Conservation (phyloP, 2,888 invertebrate genomes). For the Oscheius myriophilus region DNA sequence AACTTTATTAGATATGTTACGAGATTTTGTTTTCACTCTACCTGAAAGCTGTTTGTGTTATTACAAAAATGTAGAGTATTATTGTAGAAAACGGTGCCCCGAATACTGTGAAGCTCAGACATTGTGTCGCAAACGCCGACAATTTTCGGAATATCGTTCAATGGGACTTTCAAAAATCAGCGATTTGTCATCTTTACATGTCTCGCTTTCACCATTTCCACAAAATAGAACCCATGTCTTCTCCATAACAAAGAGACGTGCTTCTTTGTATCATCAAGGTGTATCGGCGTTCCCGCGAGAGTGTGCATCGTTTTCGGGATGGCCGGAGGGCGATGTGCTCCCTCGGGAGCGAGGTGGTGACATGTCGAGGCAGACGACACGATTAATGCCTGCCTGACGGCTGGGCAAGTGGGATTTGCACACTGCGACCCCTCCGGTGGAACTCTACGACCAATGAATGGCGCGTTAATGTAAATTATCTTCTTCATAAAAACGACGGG, state of each 20-base stretch:
- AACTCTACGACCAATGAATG: no score
- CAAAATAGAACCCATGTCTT: neutral
- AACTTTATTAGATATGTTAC: no score
- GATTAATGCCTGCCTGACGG: constrained; percentile 33
- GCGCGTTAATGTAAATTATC: no score
- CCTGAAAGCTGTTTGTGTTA: no score
- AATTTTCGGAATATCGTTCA: neutral
- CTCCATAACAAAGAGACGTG: neutral
- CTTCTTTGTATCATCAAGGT: neutral
- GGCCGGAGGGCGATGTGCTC: constrained; percentile 4
- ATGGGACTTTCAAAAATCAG: neutral
- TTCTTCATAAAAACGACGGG: no score
- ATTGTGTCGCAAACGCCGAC: no score
- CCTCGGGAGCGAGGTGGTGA: constrained; percentile 30
- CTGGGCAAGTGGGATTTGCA: constrained; percentile 31
- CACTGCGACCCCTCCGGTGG: constrained; percentile 2
- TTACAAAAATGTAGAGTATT: no score
- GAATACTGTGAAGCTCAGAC: no score
- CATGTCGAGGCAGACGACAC: constrained; percentile 32
- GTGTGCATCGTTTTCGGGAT: constrained; percentile 21
- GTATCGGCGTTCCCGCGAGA: constrained; percentile 28
- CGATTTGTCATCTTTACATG: neutral
- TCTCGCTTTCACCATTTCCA: no score
- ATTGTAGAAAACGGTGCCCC: no score
- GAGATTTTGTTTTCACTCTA: no score